Percentiles rank a stretch among this genome's conserved stretches.
phyloP scores from a whole-genome alignment of 1,140 invertebrate genomes.

The Drosophila ambigua region DNA sequence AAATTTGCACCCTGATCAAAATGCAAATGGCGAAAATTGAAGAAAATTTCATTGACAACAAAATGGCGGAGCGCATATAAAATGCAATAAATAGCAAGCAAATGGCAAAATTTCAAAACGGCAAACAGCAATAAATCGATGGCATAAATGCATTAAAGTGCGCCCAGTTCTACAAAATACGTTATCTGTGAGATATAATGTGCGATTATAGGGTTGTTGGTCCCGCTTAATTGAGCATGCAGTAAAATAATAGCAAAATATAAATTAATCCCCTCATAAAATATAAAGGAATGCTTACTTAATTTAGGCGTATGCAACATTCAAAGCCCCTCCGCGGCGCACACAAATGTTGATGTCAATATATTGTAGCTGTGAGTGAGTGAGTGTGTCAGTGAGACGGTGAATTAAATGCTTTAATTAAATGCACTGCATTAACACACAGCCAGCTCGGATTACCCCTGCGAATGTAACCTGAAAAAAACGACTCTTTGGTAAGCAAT shows the following conservation, averaged over 20 bases:
- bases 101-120: constrained; percentile 58
- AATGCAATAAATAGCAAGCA: constrained; percentile 37
- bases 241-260: constrained; percentile 59
- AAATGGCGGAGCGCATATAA: constrained; percentile 37
- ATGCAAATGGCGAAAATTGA: constrained; percentile 19
- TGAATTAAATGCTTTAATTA: constrained; percentile 52
- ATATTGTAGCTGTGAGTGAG: constrained; percentile 23
- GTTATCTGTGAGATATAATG: constrained; percentile 5
- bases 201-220: constrained; percentile 2
- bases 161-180: constrained; percentile 4
- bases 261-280: constrained; percentile 55
- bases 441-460: constrained; percentile 62
- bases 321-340: constrained; percentile 16
- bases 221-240: constrained; percentile 58
- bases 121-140: constrained; percentile 65
- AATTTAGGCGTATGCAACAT: constrained; percentile 59
- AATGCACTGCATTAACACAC: constrained; percentile 42
- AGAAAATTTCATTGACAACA: constrained; percentile 35
- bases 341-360: constrained; percentile 41
- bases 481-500: constrained; percentile 31
- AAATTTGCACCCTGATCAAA: constrained; percentile 27
- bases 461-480: constrained; percentile 22
- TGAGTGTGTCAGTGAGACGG: constrained; percentile 13
- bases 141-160: constrained; percentile 65
- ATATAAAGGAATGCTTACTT: constrained; percentile 44